These are phyloP conservation scores for Coreius guichenoti DNA, from an alignment of 2,797 vertebrate genomes.

Conservation along the genomic window DNA sequence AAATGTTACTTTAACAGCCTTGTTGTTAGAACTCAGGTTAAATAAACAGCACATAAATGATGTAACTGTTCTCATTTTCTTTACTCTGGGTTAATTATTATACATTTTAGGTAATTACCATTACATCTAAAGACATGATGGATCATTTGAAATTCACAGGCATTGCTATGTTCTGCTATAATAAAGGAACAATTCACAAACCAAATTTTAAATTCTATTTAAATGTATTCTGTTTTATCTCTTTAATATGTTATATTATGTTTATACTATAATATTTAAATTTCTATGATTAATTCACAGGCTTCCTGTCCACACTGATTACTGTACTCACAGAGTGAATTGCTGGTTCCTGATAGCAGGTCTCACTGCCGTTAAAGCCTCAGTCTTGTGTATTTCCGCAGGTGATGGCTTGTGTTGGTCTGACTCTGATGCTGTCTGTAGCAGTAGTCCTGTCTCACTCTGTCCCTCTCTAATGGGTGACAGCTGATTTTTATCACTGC, in stretches of 20 bases:
- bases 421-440: constrained; percentile 24
- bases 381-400: constrained; percentile 16
- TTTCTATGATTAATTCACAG: background rate
- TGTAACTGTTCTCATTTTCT: background rate
- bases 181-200: background rate
- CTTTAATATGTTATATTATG: background rate
- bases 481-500: constrained; percentile 88
- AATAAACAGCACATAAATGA: background rate
- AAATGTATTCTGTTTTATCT: background rate
- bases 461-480: constrained; percentile 69
- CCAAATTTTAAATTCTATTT: background rate
- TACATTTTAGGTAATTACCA: background rate
- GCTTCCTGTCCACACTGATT: background rate
- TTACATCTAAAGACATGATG: background rate
- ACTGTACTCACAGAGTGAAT: constrained; percentile 38
- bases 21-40: constrained; percentile 3
- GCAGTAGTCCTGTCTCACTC: constrained; percentile 56
- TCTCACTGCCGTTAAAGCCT: background rate
- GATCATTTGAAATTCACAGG: background rate
- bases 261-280: background rate
- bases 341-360: constrained; percentile 1
- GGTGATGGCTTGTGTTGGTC: constrained; percentile 15
- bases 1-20: background rate
- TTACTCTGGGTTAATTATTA: background rate
- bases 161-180: background rate